These are phyloP conservation scores for Electrophaes corylata DNA, from an alignment of 2,888 invertebrate species.

Conservation along the genomic window DNA sequence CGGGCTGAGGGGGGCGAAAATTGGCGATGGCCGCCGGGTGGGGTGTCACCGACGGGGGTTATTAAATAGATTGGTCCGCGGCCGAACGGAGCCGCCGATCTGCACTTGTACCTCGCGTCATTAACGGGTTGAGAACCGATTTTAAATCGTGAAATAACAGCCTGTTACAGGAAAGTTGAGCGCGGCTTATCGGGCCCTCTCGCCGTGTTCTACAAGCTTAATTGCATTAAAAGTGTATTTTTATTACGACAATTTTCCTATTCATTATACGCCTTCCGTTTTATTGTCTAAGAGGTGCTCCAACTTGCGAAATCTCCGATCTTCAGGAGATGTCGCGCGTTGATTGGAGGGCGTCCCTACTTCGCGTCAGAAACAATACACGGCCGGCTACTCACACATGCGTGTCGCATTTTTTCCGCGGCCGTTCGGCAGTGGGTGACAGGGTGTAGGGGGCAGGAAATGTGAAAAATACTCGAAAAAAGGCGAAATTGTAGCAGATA, in stretches of 20 bases:
- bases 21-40: slow-evolving; percentile 84
- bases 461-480: slow-evolving; percentile 86
- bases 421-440: slow-evolving; percentile 70
- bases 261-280: slow-evolving; percentile 47
- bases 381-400: slow-evolving; percentile 66
- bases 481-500: slow-evolving; percentile 85
- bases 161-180: slow-evolving; percentile 83
- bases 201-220: slow-evolving; percentile 72
- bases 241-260: slow-evolving; percentile 56
- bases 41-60: slow-evolving; percentile 84
- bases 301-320: slow-evolving; percentile 6
- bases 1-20: slow-evolving; percentile 71
- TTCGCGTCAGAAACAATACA: slow-evolving; percentile 40
- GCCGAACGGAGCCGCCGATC: slow-evolving; percentile 84
- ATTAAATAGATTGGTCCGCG: slow-evolving; percentile 86
- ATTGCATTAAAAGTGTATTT: slow-evolving; percentile 75
- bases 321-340: slow-evolving; percentile 17
- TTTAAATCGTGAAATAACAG: slow-evolving; percentile 84
- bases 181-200: slow-evolving; percentile 77
- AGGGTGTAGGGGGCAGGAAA: slow-evolving; percentile 72
- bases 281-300: slow-evolving; percentile 24
- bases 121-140: slow-evolving; percentile 84
- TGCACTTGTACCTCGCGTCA: slow-evolving; percentile 84
- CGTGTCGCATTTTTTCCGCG: slow-evolving; percentile 70
- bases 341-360: background rate